Evolutionary conservation across 1,140 invertebrate species (phyloP).

Genomic region (Lethrus apterus): DNA sequence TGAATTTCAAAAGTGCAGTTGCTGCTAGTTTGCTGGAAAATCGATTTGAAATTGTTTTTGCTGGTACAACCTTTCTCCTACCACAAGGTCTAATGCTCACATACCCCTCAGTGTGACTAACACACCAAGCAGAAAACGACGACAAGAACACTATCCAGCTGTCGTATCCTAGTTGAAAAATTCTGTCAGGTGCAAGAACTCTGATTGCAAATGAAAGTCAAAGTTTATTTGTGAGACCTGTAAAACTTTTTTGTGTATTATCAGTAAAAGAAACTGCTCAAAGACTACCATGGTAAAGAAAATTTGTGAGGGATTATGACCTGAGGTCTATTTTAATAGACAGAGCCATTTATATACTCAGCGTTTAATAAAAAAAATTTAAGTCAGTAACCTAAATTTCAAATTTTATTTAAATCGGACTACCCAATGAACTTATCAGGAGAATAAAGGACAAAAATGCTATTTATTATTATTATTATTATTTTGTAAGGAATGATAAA

Average conservation of each 20-base stretch:
- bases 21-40: neutral
- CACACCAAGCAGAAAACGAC: neutral
- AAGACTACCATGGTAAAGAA: neutral
- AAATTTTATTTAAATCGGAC: neutral
- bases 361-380: no score
- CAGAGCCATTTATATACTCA: no score
- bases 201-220: neutral
- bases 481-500: no score
- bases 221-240: constrained; percentile 3
- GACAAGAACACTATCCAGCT: neutral
- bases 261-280: neutral
- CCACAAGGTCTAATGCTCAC: neutral
- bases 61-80: neutral
- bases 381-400: no score
- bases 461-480: no score
- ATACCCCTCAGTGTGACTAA: neutral
- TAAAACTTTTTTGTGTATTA: neutral
- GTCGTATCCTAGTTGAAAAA: neutral
- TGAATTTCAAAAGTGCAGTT: constrained; percentile 8
- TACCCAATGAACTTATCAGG: neutral
- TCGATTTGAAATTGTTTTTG: neutral
- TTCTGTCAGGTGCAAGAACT: neutral
- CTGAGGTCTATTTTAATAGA: neutral
- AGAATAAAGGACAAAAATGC: no score
- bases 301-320: neutral